Conservation (phyloP, 23 tunicate genomes). For the Corella eumyota region DNA sequence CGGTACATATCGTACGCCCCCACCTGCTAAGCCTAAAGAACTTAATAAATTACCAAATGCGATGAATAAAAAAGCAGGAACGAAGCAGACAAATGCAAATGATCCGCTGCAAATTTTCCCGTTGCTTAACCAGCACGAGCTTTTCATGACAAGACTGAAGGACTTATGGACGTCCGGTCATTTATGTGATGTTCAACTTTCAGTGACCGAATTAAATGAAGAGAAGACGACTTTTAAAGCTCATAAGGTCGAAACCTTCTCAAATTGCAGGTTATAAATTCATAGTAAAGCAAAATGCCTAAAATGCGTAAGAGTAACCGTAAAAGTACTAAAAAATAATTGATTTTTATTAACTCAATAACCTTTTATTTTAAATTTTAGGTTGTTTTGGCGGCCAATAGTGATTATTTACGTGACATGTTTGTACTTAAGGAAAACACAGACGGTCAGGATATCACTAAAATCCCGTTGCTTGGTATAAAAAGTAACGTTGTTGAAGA, state of each 20-base stretch:
- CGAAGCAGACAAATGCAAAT: too few relatives aligned
- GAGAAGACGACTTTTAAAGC: slow-evolving; percentile 47
- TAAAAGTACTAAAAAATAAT: too few relatives aligned
- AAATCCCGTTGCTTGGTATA: slow-evolving; percentile 48
- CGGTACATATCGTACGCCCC: too few relatives aligned
- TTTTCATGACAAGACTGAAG: too few relatives aligned
- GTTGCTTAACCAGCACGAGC: too few relatives aligned
- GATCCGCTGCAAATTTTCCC: too few relatives aligned
- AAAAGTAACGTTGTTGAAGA: slow-evolving; percentile 23
- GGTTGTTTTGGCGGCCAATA: slow-evolving; percentile 55
- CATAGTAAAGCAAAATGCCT: neutral
- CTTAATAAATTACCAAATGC: too few relatives aligned
- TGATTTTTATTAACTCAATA: neutral
- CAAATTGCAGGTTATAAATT: slow-evolving; percentile 8
- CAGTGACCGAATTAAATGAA: slow-evolving; percentile 33
- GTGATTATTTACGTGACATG: slow-evolving; percentile 52
- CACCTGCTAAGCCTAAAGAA: too few relatives aligned
- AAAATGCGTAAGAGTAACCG: neutral
- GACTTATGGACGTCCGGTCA: too few relatives aligned
- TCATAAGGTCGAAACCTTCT: slow-evolving; percentile 36
- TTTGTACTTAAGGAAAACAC: slow-evolving; percentile 18
- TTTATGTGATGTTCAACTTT: too few relatives aligned
- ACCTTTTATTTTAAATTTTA: neutral
- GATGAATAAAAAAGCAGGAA: too few relatives aligned
- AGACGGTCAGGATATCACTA: slow-evolving; percentile 12